phyloP scores from a whole-genome alignment of 2,113 vertebrate genomes.

The Melanotaenia duboulayi region DNA sequence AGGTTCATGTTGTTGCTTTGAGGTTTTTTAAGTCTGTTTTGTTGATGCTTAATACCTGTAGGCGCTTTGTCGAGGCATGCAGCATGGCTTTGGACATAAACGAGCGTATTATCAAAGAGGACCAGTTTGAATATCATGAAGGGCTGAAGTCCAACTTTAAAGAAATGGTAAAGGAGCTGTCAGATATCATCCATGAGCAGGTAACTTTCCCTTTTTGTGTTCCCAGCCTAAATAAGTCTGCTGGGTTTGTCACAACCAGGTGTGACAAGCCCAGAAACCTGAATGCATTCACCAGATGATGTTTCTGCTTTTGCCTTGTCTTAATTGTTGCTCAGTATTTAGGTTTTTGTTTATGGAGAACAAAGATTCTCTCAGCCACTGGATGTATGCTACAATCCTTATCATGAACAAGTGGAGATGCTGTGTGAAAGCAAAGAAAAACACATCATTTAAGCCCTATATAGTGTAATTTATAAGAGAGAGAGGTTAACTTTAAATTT shows the following conservation, averaged over 20 bases:
- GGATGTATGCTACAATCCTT: no score
- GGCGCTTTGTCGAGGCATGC: constrained; percentile 93
- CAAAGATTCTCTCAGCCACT: no score
- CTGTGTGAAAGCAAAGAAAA: no score
- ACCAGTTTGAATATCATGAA: constrained; percentile 96
- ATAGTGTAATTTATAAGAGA: no score
- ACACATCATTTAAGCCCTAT: no score
- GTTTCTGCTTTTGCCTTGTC: no score
- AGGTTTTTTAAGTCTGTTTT: background rate
- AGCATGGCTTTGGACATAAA: constrained; percentile 95
- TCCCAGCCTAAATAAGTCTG: background rate
- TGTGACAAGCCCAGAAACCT: no score
- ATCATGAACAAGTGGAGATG: no score
- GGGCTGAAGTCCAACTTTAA: constrained; percentile 95
- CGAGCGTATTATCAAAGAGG: constrained; percentile 95
- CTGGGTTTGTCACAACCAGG: no score
- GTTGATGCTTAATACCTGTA: constrained; percentile 53
- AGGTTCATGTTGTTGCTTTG: background rate
- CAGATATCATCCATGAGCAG: constrained; percentile 97
- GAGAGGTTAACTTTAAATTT: no score
- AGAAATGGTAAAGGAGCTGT: constrained; percentile 97
- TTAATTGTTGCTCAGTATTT: no score
- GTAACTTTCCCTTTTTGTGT: constrained; percentile 47
- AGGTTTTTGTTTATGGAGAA: background rate
- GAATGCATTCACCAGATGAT: no score